Evolutionary conservation across 2,797 vertebrate genomes (phyloP).

Genomic region (Acestrorhynchus altus): DNA sequence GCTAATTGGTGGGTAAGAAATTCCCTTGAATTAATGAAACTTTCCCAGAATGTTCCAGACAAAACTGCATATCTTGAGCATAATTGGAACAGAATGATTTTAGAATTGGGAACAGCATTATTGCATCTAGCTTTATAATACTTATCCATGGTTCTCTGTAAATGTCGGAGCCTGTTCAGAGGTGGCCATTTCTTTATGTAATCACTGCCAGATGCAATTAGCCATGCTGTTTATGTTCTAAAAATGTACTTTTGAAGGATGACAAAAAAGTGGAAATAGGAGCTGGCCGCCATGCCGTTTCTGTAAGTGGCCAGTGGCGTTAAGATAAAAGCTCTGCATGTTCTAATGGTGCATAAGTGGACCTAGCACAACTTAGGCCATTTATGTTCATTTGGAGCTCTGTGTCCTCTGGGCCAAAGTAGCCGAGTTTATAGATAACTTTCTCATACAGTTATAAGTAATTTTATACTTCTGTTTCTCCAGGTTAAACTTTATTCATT

Average conservation of each 20-base stretch:
- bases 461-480: not conserved
- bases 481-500: not conserved
- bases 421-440: not conserved
- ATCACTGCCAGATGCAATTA: slow-evolving; percentile 3
- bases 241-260: not conserved
- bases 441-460: not conserved
- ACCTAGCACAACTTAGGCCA: slow-evolving; percentile 10
- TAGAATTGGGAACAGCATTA: not conserved
- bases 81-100: slow-evolving; percentile 20
- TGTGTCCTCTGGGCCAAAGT: not conserved
- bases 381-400: slow-evolving; percentile 11
- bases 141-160: slow-evolving; percentile 5
- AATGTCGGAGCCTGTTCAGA: not conserved
- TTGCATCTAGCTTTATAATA: not conserved
- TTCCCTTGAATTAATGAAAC: not conserved
- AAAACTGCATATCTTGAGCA: not conserved
- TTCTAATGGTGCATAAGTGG: slow-evolving; percentile 19
- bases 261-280: not conserved
- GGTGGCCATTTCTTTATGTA: not conserved
- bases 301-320: slow-evolving; percentile 9
- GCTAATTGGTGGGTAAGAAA: slow-evolving; percentile 22
- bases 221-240: slow-evolving; percentile 15
- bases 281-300: not conserved
- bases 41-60: not conserved
- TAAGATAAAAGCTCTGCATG: slow-evolving; percentile 24